These are phyloP conservation scores for Panzeria rudis DNA, from an alignment of 2,888 invertebrate species.

Conservation along the genomic window DNA sequence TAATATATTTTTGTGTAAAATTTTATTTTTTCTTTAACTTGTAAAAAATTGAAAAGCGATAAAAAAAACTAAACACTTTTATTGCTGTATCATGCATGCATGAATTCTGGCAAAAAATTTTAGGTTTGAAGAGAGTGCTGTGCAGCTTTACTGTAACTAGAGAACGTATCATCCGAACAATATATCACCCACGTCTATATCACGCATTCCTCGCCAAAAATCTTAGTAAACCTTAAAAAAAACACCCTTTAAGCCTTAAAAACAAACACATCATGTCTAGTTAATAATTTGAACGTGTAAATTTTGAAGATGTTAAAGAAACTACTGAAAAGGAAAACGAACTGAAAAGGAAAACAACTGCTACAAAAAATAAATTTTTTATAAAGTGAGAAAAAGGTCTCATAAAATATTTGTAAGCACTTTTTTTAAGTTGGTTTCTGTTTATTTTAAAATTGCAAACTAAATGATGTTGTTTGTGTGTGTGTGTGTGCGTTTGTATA, in stretches of 20 bases:
- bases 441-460: neutral
- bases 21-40: too few species aligned
- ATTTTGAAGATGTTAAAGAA: constrained; percentile 56
- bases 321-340: constrained; percentile 17
- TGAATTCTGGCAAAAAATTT: too few species aligned
- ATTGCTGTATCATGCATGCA: too few species aligned
- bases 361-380: neutral
- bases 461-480: neutral
- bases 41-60: too few species aligned
- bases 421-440: neutral
- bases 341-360: constrained; percentile 10
- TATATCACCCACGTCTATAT: too few species aligned
- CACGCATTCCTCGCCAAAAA: too few species aligned
- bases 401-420: constrained; percentile 55
- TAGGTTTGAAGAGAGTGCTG: too few species aligned
- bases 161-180: too few species aligned
- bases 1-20: too few species aligned
- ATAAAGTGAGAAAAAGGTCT: constrained; percentile 59
- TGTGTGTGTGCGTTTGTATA: neutral
- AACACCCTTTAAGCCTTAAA: neutral
- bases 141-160: too few species aligned
- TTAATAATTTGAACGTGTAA: constrained; percentile 68
- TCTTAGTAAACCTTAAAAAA: too few species aligned
- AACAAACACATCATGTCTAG: constrained; percentile 61
- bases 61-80: too few species aligned